Base-by-base conservation (phyloP, 2,797 vertebrate genomes). In the Takifugu ocellatus region DNA sequence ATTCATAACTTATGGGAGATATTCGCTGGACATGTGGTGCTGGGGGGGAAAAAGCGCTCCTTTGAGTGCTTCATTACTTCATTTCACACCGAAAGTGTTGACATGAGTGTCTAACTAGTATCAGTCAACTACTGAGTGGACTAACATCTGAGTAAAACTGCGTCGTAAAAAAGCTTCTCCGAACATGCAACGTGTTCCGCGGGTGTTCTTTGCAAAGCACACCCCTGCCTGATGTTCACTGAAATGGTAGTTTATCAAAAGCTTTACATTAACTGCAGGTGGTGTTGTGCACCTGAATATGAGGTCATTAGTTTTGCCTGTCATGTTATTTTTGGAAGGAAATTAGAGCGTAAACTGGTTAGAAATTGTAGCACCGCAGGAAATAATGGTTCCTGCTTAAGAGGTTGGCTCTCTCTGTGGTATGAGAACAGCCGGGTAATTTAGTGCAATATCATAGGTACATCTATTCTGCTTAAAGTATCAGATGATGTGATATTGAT, bases 171-270 rank as follows among this genome's bases (percentile, higher is more conserved):
- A 52, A 39, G 49, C 50, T 46, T 27, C 17, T 43, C 58, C 26
- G n/a, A 42, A 25, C 49, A 26, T 48, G 66, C 51, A 43, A 61
- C 44, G n/a, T 51, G 42, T 66, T 54, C 36, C 52, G 10, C 16
- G 11, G 44, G n/a, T 43, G 5, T 55, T 63, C 29, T 45, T 15
- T 48, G 25, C 24, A 50, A 25, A 57, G 31, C 48, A 31, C 51
- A 49, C 29, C 68, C 66, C 54, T 61, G 59, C 61, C 59, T 56
- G 59, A 61, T 25, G 26, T 77, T 51, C 56, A 57, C 17, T 27
- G 52, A 67, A 61, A 66, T 51, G 75, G 74, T 76, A 70, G 43
- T 82, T 81, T 74, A 53, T 79, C 74, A 81, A 70, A 74, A 63
- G 44, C 33, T 5, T 66, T 65, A 61, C 54, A 49, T 73, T 76